Evolutionary conservation across 2,797 vertebrate species (phyloP).

Genomic region (Protosalanx chinensis): DNA sequence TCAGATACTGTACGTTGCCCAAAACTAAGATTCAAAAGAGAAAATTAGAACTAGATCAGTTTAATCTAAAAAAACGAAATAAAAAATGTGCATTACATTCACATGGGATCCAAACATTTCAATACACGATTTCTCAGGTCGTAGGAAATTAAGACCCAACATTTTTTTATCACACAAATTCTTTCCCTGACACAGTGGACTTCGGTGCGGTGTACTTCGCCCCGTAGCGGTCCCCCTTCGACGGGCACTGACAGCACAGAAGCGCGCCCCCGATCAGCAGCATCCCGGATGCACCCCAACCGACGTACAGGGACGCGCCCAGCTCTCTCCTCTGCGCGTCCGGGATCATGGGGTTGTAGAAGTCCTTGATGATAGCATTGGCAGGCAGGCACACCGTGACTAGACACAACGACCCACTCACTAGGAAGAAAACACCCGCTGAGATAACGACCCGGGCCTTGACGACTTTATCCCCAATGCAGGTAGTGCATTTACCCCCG

Average conservation of each 20-base stretch:
- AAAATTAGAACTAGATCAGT: neutral
- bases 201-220: constrained; percentile 61
- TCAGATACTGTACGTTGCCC: constrained; percentile 5
- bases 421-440: constrained; percentile 70
- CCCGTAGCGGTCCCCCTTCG: constrained; percentile 53
- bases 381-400: constrained; percentile 74
- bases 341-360: constrained; percentile 72
- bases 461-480: constrained; percentile 64
- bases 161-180: constrained; percentile 61
- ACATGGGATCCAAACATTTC: neutral
- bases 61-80: too few relatives aligned
- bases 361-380: constrained; percentile 71
- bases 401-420: constrained; percentile 70
- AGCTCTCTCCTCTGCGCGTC: constrained; percentile 81
- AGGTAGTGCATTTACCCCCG: constrained; percentile 78
- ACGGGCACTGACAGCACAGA: constrained; percentile 75
- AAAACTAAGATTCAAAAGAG: neutral
- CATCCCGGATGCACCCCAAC: constrained; percentile 83
- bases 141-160: neutral
- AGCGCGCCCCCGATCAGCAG: constrained; percentile 80
- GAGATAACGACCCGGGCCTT: constrained; percentile 72
- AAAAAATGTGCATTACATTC: neutral
- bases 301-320: constrained; percentile 83
- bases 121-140: constrained; percentile 18
- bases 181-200: constrained; percentile 63